Conservation (phyloP, 2,888 invertebrate species). For the Ceriagrion tenellum region DNA sequence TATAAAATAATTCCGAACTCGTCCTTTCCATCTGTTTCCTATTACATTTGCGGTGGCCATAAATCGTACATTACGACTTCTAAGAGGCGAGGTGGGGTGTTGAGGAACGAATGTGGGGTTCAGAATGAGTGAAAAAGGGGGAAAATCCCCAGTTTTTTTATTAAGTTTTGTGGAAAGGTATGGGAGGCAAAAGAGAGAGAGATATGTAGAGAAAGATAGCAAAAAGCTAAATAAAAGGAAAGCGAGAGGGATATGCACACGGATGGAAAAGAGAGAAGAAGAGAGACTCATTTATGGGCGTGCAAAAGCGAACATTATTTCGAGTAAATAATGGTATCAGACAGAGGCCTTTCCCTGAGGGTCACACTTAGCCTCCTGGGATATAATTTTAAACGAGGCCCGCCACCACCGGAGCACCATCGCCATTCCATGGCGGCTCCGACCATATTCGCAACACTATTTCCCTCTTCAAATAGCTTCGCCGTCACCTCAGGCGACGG, state of each 20-base stretch:
- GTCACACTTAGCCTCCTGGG: conserved; percentile 46
- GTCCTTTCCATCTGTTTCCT: conserved; percentile 38
- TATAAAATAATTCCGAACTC: conserved; percentile 42
- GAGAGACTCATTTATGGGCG: conserved; percentile 25
- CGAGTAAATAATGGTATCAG: conserved; percentile 63
- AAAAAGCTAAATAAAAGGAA: background rate
- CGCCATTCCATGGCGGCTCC: too few relatives aligned
- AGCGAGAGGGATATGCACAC: background rate
- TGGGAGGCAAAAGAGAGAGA: background rate
- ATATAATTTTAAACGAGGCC: conserved; percentile 52
- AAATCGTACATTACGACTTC: conserved; percentile 39
- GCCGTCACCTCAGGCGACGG: background rate
- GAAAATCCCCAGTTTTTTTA: background rate
- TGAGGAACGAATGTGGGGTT: background rate
- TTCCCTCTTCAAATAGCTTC: background rate
- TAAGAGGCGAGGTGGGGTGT: background rate
- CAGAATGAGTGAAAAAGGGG: background rate
- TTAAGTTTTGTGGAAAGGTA: background rate
- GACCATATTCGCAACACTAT: background rate
- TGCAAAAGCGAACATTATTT: conserved; percentile 52
- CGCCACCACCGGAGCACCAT: background rate
- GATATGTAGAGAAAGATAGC: background rate
- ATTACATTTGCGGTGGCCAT: conserved; percentile 45
- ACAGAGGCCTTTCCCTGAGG: conserved; percentile 28
- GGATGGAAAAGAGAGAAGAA: background rate